Conservation (phyloP, 1,140 invertebrate genomes). For the Philaenus spumarius region DNA sequence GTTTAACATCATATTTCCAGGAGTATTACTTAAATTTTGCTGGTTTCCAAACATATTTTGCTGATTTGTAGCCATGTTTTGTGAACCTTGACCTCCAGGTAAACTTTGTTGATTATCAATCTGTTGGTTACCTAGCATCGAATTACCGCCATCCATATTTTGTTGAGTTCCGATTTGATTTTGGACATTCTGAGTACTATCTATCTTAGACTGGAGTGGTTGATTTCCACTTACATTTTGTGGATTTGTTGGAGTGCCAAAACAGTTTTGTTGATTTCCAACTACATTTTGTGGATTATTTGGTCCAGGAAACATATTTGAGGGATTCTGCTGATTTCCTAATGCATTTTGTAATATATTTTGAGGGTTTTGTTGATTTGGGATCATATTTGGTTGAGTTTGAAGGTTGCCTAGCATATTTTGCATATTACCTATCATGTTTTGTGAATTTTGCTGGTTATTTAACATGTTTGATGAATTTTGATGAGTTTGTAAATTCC, state of each 20-base stretch:
- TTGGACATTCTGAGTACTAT: neutral
- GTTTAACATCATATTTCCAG: constrained; percentile 10
- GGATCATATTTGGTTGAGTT: neutral
- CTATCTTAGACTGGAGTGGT: no score
- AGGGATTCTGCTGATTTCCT: constrained; percentile 3
- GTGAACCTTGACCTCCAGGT: neutral
- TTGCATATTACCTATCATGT: neutral
- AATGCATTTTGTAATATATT: constrained; percentile 10
- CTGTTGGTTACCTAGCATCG: no score
- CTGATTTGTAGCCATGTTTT: neutral
- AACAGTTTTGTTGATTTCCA: neutral
- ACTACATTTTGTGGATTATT: constrained; percentile 2
- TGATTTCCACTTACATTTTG: no score
- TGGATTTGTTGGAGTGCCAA: no score
- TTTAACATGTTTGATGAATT: neutral
- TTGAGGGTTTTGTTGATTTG: neutral
- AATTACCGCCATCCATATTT: neutral
- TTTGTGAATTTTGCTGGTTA: neutral
- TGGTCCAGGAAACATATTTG: neutral
- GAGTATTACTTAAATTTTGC: neutral
- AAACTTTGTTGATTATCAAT: neutral
- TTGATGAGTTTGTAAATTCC: neutral
- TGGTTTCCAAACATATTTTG: constrained; percentile 11
- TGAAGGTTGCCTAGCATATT: neutral
- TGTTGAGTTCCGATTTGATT: constrained; percentile 4